Evolutionary conservation across 2,113 vertebrate genomes (phyloP).

Genomic region (Pelusios castaneus): DNA sequence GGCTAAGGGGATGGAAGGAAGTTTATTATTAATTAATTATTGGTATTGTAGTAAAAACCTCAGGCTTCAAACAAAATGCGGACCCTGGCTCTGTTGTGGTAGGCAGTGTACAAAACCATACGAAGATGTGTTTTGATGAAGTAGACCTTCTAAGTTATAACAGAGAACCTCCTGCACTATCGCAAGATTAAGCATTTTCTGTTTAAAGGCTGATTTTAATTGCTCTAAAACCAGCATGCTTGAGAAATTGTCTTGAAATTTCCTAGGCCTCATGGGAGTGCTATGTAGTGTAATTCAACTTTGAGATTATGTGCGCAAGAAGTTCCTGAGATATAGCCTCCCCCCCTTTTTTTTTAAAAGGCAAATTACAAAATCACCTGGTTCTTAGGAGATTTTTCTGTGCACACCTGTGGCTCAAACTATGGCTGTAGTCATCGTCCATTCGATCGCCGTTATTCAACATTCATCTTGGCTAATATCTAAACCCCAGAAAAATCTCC

Average conservation of each 20-base stretch:
- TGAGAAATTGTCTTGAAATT: fast-evolving
- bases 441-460: fast-evolving
- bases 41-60: not conserved
- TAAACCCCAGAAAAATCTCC: too few species aligned
- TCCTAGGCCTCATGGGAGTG: not conserved
- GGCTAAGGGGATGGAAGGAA: not conserved
- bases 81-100: not conserved
- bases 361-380: too few species aligned
- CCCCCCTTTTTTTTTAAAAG: too few species aligned
- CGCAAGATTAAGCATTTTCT: not conserved
- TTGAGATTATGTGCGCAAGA: not conserved
- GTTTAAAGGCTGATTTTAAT: not conserved
- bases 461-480: too few species aligned
- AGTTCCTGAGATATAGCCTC: not conserved
- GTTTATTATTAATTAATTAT: not conserved
- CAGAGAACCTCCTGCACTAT: not conserved
- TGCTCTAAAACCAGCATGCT: not conserved
- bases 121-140: not conserved
- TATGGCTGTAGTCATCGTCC: not conserved
- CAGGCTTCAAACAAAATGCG: not conserved
- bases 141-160: not conserved
- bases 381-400: too few species aligned
- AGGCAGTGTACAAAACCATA: not conserved
- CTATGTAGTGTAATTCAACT: not conserved
- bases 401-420: too few species aligned